Evolutionary conservation across 2,888 invertebrate genomes (phyloP).

Genomic region (Drosophila birchii): DNA sequence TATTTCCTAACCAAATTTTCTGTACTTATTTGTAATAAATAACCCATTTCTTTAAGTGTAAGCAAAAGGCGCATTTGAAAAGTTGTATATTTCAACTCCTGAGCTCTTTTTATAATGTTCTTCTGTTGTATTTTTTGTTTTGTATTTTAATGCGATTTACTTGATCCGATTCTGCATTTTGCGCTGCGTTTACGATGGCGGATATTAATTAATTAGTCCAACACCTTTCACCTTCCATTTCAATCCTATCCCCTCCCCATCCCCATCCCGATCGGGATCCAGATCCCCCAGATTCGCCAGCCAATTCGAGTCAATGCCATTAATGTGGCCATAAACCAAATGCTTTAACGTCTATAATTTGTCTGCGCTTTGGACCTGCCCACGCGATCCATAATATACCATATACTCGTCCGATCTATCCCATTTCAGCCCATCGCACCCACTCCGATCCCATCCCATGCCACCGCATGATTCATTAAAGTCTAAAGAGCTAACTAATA

Average conservation of each 20-base stretch:
- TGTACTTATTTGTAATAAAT: background rate
- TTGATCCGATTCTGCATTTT: conserved; percentile 49
- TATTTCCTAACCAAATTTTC: too few relatives aligned
- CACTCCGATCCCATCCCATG: conserved; percentile 12
- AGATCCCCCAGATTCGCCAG: conserved; percentile 15
- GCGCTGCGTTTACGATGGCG: conserved; percentile 9
- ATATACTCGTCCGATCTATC: conserved; percentile 1
- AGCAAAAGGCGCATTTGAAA: conserved; percentile 50
- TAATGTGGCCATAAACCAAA: conserved; percentile 67
- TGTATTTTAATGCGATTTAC: conserved; percentile 58
- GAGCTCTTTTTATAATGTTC: conserved; percentile 36
- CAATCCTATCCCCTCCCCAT: conserved; percentile 1
- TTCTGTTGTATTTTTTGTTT: background rate
- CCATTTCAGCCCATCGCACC: conserved; percentile 1
- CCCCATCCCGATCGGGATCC: background rate
- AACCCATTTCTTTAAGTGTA: background rate
- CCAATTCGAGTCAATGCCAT: conserved; percentile 61
- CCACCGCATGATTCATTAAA: conserved; percentile 67
- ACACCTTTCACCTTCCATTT: conserved; percentile 5
- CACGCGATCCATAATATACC: conserved; percentile 17
- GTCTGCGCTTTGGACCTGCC: conserved; percentile 30
- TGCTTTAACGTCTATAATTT: conserved; percentile 43
- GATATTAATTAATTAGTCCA: conserved; percentile 59
- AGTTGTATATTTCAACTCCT: conserved; percentile 65
- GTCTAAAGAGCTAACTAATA: conserved; percentile 75